Evolutionary conservation across 2,113 vertebrate genomes (phyloP).

Genomic region (Synchiropus splendidus): DNA sequence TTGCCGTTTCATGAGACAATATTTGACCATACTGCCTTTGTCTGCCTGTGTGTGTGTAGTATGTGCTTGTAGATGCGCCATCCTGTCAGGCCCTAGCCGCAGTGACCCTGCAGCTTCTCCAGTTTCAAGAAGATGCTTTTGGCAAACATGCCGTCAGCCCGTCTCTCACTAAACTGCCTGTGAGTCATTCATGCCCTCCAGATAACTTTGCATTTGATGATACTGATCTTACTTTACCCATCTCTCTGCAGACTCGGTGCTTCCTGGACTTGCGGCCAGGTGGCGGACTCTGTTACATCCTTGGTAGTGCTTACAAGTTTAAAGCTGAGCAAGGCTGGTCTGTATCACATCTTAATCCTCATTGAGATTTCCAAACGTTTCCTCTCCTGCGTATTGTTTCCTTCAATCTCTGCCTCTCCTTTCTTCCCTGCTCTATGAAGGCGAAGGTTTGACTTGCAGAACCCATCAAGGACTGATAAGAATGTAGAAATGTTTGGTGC

Average conservation of each 20-base stretch:
- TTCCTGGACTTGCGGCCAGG: conserved; percentile 90
- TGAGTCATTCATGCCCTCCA: conserved; percentile 59
- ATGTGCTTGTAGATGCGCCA: conserved; percentile 85
- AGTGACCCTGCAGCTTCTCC: conserved; percentile 87
- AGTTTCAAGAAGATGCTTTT: conserved; percentile 95
- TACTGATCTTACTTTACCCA: neutral
- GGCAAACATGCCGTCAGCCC: conserved; percentile 82
- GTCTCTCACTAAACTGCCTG: conserved; percentile 88
- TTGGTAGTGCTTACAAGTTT: conserved; percentile 93
- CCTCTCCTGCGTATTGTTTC: neutral
- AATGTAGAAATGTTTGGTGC: conserved; percentile 95
- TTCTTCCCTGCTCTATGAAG: conserved; percentile 47
- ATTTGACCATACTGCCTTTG: neutral
- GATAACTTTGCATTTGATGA: no score
- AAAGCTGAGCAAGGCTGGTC: conserved; percentile 97
- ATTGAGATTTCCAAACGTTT: no score
- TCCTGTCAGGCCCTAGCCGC: conserved; percentile 84
- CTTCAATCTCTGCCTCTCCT: neutral
- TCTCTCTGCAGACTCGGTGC: conserved; percentile 74
- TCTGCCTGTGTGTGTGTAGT: conserved; percentile 57
- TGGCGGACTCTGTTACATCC: conserved; percentile 89
- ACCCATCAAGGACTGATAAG: conserved; percentile 86
- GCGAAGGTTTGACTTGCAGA: conserved; percentile 93
- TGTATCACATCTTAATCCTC: conserved; percentile 38
- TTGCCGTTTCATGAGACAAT: no score